A percentile compares a stretch with the other conserved stretches of the same genome.
Conservation (phyloP, 2,888 invertebrate species). For the Euzophera pinguis region DNA sequence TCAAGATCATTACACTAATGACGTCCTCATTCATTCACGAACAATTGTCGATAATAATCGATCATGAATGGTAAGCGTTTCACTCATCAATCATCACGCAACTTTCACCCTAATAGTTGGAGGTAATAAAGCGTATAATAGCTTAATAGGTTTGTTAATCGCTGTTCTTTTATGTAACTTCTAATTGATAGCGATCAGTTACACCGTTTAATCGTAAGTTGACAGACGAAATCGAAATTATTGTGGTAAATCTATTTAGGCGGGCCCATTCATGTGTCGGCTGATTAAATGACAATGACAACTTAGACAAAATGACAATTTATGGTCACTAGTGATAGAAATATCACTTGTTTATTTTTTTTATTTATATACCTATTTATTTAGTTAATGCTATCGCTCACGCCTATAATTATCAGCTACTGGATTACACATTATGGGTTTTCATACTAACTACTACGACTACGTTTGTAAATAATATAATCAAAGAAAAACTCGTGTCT, state of each 20-base stretch:
- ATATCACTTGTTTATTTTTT: too few relatives aligned
- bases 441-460: too few relatives aligned
- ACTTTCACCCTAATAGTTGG: slow-evolving; percentile 57
- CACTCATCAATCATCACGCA: slow-evolving; percentile 43
- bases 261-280: neutral
- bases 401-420: too few relatives aligned
- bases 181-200: slow-evolving; percentile 33
- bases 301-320: neutral
- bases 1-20: slow-evolving; percentile 35
- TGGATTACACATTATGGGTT: too few relatives aligned
- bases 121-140: slow-evolving; percentile 50
- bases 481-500: too few relatives aligned
- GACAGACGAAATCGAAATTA: slow-evolving; percentile 39
- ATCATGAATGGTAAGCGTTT: slow-evolving; percentile 33
- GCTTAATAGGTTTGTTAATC: slow-evolving; percentile 29
- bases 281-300: neutral
- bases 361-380: too few relatives aligned
- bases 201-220: slow-evolving; percentile 32
- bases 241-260: neutral
- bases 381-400: too few relatives aligned
- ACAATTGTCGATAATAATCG: slow-evolving; percentile 25
- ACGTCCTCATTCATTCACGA: slow-evolving; percentile 27
- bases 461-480: too few relatives aligned
- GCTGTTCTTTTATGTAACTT: slow-evolving; percentile 37
- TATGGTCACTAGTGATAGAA: too few relatives aligned